Conservation (phyloP, 1,140 invertebrate genomes). For the Drosophila bifasciata region DNA sequence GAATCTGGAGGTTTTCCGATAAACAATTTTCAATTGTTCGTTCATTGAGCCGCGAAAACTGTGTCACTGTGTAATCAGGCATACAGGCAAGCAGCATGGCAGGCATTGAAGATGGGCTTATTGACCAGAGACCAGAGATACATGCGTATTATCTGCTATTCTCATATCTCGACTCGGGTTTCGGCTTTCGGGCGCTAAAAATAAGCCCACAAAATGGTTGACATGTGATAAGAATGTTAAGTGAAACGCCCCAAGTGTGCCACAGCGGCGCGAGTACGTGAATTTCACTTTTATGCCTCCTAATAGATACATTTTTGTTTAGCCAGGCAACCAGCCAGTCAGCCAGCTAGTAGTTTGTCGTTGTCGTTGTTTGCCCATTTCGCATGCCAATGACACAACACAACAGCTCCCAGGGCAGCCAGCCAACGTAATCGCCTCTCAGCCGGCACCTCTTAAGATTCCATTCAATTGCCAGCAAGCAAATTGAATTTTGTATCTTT, state of each 20-base stretch:
- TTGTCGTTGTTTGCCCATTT: slow-evolving; percentile 5
- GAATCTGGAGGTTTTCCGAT: slow-evolving; percentile 24
- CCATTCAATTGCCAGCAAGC: slow-evolving; percentile 31
- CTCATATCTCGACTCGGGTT: slow-evolving; percentile 18
- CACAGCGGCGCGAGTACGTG: slow-evolving; percentile 5
- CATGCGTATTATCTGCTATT: slow-evolving; percentile 27
- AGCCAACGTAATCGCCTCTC: slow-evolving; percentile 29
- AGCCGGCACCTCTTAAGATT: slow-evolving; percentile 26
- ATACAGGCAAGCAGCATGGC: slow-evolving; percentile 3
- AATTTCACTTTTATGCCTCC: slow-evolving; percentile 47
- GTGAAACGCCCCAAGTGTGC: slow-evolving; percentile 26
- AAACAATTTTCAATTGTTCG: slow-evolving; percentile 61
- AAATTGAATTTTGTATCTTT: slow-evolving; percentile 23
- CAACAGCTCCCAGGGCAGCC: slow-evolving; percentile 1
- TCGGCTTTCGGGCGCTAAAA: slow-evolving; percentile 19
- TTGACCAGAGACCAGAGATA: slow-evolving; percentile 6
- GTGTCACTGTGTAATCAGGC: slow-evolving; percentile 58
- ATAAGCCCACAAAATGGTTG: slow-evolving; percentile 34
- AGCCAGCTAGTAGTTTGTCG: no score
- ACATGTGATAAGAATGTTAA: slow-evolving; percentile 56
- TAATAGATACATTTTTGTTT: slow-evolving; percentile 28
- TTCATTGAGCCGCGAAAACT: slow-evolving; percentile 49
- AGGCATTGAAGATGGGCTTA: slow-evolving; percentile 35
- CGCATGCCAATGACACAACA: slow-evolving; percentile 40
- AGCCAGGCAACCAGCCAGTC: not conserved